Evolutionary conservation across 2,888 invertebrate species (phyloP), one percentile per base, ranked within the genome.

Genomic region (Euspilapteryx auroguttella): DNA sequence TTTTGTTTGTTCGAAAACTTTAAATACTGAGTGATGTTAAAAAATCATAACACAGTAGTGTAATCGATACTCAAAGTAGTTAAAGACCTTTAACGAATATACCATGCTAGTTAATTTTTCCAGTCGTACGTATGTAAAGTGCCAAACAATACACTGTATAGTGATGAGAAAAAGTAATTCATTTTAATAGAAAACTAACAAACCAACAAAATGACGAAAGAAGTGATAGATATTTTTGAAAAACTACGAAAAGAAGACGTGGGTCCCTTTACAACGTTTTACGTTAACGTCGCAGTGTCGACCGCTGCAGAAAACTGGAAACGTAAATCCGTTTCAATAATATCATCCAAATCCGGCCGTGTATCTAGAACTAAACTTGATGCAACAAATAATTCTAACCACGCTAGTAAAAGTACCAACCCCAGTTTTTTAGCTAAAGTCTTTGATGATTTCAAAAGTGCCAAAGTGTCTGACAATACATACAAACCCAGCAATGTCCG

Each of bases 261-360:
- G 1, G 56, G 55, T 1, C 37, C 45, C 32, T 33, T 62, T 2
- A 55, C 49, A 1, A 45, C 64, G 0, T 55, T 51, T 35, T 63
- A 59, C 31, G 36, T 51, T 1, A 39, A 42, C 1, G 38, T 47
- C 0, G 37, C 36, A 21, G 45, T 53, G 1, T 31, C 40, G 0
- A 53, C 41, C 9, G 50, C 49, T 3, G 53, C 43, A 0, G 51
- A 56, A 2, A 43, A 36, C 1, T 68, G 64, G 62, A 66, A 58
- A 37, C 40, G 45, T 7, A 71, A 66, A 39, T 59, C 63, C 0
- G 59, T 64, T 1, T 54, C 62, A 0, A 55, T 66, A n/a, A 33
- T 54, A n/a, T 65, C 63, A 1, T 63, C 68, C 0, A 69, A 63
- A 41, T 57, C 66, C 0, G 64, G 59, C 6, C 44, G 55, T 26